Base-by-base conservation (phyloP, 2,113 vertebrate species). In the Glaucidium brasilianum region DNA sequence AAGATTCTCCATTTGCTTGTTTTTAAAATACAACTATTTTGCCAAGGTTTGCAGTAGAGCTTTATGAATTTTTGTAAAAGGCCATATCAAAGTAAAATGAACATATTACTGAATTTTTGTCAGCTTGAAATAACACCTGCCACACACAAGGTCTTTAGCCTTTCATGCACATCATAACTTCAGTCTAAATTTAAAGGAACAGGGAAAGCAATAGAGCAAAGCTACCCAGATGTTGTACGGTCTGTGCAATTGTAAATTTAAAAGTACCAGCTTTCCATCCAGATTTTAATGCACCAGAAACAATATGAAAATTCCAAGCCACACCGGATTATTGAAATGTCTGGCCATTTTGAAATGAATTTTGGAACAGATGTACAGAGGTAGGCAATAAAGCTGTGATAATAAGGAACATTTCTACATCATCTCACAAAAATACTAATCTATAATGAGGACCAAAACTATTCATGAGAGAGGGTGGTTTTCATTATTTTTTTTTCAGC, bases 201-300 rank as follows among this genome's bases (percentile, higher is more conserved):
- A 98, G 98, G 97, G 98, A 97, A 98, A 98, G 98, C 91, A 94
- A 95, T 90, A 97, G 97, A 98, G 98, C 98, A 98, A 97, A 98
- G 95, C 97, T 97, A 96, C 98, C 98, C 99, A 99, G 99, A 99
- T 99, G 99, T 99, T 98, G 96, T 94, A 97, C 95, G 96, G 99
- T 99, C 98, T 99, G 98, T 97, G 98, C 85, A 96, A 98, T 49
- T 97, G 97, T 98, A 98, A 98, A 98, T 98, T 98, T 98, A 96
- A 95, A 97, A 98, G 97, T 93, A 98, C 98, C 97, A 98, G 98
- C 97, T 98, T 98, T 98, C 95, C 95, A 96, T 92, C 93, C 98
- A 98, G 98, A 97, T 97, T 98, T 98, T 97, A 98, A 97, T 90
- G 85, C 96, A 97, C 80, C 95, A 97, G 97, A 97, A 98, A 98